Percentiles rank a stretch among this genome's conserved stretches.
Conservation (phyloP, 2,113 vertebrate species). For the Hipposideros armiger region DNA sequence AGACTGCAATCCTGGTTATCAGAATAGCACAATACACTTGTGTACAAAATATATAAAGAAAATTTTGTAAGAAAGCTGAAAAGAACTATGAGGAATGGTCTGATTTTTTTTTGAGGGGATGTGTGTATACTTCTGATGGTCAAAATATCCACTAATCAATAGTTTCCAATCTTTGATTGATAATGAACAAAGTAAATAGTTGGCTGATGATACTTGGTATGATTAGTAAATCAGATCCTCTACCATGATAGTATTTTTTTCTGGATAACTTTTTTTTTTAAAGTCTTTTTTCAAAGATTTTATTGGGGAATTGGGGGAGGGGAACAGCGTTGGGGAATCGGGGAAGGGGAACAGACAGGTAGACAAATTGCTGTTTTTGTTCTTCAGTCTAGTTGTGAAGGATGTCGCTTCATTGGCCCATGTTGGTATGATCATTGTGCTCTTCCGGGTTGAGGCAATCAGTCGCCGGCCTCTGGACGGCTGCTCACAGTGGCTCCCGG, state of each 20-base stretch:
- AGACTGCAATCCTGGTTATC: neutral
- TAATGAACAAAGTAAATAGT: conserved; percentile 1
- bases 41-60: neutral
- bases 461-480: too few species aligned
- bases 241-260: neutral
- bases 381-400: too few species aligned
- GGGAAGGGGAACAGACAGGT: too few species aligned
- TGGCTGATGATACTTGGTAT: neutral
- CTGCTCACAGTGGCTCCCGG: too few species aligned
- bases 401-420: too few species aligned
- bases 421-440: too few species aligned
- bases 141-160: conserved; percentile 1
- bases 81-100: neutral
- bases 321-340: too few species aligned
- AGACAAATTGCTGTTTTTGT: too few species aligned
- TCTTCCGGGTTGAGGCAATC: too few species aligned
- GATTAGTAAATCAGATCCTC: neutral
- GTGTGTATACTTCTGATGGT: neutral
- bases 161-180: conserved; percentile 32
- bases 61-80: neutral
- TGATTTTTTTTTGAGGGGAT: conserved; percentile 7
- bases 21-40: neutral
- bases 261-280: neutral
- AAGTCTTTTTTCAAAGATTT: too few species aligned
- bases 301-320: too few species aligned